Percentiles rank a stretch among this genome's conserved stretches.
phyloP scores from a whole-genome alignment of 2,888 invertebrate species.

The Polydrusus tereticollis region DNA sequence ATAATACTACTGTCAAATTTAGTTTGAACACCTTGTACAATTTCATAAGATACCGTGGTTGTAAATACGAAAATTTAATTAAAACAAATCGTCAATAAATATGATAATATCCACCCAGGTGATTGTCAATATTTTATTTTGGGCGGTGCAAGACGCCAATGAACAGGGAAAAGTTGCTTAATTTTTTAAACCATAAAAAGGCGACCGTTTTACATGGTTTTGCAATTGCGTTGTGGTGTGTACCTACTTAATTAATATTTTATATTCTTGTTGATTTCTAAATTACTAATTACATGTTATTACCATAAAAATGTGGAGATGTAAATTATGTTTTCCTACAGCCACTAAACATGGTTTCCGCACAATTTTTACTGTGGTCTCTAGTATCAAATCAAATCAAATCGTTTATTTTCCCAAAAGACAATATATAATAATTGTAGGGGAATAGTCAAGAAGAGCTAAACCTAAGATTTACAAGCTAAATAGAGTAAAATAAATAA shows the following conservation, averaged over 20 bases:
- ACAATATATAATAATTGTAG: no score
- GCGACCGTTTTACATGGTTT: not conserved
- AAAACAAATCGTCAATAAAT: not conserved
- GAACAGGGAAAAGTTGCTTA: conserved; percentile 19
- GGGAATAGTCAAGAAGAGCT: no score
- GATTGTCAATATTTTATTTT: conserved; percentile 4
- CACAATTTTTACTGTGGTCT: no score
- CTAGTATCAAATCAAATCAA: no score
- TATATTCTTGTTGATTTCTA: not conserved
- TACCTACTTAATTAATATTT: not conserved
- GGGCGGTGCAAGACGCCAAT: conserved; percentile 1
- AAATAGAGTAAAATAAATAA: no score
- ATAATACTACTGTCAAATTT: no score
- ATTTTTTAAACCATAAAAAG: conserved; percentile 23
- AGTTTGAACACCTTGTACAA: not conserved
- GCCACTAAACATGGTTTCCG: no score
- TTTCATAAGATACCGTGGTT: not conserved
- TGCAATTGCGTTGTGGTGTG: not conserved
- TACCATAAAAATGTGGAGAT: not conserved
- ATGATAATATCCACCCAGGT: not conserved
- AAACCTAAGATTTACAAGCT: no score
- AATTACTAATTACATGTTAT: not conserved
- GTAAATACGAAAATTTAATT: not conserved
- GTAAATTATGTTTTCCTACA: no score
- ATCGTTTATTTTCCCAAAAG: no score